A percentile compares a stretch with the other conserved stretches of the same genome.
Evolutionary conservation across 2,113 vertebrate species (phyloP).

Genomic region (Tupaia tana): DNA sequence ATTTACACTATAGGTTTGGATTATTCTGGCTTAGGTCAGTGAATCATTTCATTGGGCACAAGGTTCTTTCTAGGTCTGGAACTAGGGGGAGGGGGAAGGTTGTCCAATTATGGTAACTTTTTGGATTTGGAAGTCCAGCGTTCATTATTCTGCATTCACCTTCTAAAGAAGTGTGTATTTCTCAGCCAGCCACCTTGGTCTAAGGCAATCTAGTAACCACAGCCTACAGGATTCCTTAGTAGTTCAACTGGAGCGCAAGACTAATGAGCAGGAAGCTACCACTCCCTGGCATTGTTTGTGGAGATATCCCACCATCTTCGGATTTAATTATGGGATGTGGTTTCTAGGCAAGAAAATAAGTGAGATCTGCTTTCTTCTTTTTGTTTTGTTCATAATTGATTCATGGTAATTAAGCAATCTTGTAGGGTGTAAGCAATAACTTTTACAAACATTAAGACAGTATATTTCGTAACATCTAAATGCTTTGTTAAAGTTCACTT

Average conservation of each 20-base stretch:
- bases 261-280: constrained; percentile 45
- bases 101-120: neutral
- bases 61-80: neutral
- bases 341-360: constrained; percentile 71
- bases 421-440: constrained; percentile 73
- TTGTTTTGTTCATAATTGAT: constrained; percentile 77
- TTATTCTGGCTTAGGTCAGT: neutral
- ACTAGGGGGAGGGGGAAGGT: neutral
- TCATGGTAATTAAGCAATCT: constrained; percentile 78
- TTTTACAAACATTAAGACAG: constrained; percentile 72
- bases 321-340: constrained; percentile 78
- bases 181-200: constrained; percentile 36
- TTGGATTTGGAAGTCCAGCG: neutral
- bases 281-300: constrained; percentile 49
- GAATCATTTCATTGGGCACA: constrained; percentile 26
- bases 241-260: constrained; percentile 9
- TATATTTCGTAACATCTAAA: constrained; percentile 75
- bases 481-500: constrained; percentile 75
- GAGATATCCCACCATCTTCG: constrained; percentile 62
- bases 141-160: neutral
- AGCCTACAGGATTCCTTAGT: constrained; percentile 2
- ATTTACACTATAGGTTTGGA: neutral
- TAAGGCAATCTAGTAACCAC: constrained; percentile 26
- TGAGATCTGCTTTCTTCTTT: constrained; percentile 64
- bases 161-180: neutral